Evolutionary conservation across 2,113 vertebrate species (phyloP), one percentile per base, ranked within the genome.

Genomic region (Platycercus adscitus): DNA sequence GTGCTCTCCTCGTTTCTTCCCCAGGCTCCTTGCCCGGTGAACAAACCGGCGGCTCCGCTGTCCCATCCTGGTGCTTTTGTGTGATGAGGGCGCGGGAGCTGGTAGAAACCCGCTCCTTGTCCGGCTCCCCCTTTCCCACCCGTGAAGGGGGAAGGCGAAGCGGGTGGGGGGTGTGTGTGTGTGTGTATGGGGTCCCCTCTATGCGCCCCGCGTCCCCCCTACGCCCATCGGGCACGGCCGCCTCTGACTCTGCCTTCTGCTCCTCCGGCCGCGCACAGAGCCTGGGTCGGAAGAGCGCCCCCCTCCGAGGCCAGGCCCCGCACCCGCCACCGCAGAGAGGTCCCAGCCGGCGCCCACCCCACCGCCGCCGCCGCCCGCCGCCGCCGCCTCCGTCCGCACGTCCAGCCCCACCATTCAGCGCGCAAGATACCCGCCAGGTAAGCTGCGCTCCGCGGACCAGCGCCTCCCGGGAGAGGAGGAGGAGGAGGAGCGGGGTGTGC

Each of bases 361-460:
- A 16, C 92, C 90, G 73, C 96, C 96, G 76, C 98, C 97, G 73
- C 95, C 82, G 9, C 94, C 94, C 97, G 73, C 95, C 96, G 97
- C 97, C 81, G 94, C 98, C 86, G 96, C 97, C n/a, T 78, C 97
- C 95, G 98, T 97, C 97, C 98, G 98, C 98, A 98, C 98, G 96
- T 99, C 98, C 96, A 97, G 96, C 97, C 98, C 97, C 99, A 99
- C 98, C 98, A 99, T 99, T 99, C 99, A 99, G 99, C 99, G 98
- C 98, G 98, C 98, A 98, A 98, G 98, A 98, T 98, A 98, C 95
- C 98, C 98, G 98, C 98, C 98, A 99, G 99, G 99, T 99, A 98
- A 85, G 96, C 33, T 47, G 71, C 72, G 49, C 53, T 29, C 88
- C 25, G 44, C 56, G 39, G 78, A 16, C 50, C 25, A 44, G 26